Evolutionary conservation across 2,113 vertebrate species (phyloP).

Genomic region (Hippocampus barbouri): DNA sequence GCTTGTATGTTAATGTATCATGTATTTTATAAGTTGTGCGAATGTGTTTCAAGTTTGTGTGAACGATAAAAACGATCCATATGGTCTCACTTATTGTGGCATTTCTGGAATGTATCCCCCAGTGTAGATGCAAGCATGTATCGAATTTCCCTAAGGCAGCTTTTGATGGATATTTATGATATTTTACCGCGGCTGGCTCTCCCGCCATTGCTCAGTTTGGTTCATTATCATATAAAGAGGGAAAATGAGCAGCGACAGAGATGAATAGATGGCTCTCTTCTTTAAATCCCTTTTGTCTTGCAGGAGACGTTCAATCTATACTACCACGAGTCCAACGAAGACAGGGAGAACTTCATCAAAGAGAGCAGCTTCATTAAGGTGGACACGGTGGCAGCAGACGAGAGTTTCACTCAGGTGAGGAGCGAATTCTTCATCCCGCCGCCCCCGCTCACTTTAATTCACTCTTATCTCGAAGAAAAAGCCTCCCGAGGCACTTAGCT

Average conservation of each 20-base stretch:
- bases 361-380: slow-evolving; percentile 97
- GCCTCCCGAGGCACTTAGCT: slow-evolving; percentile 29
- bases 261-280: slow-evolving; percentile 36
- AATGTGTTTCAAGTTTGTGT: too few relatives aligned
- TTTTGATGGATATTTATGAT: slow-evolving; percentile 37
- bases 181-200: slow-evolving; percentile 28
- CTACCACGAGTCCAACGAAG: slow-evolving; percentile 93
- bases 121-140: not conserved
- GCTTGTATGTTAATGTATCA: too few relatives aligned
- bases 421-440: slow-evolving; percentile 36
- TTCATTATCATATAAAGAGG: slow-evolving; percentile 47
- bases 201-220: slow-evolving; percentile 15
- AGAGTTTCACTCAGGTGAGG: slow-evolving; percentile 92
- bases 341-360: slow-evolving; percentile 89
- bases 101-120: not conserved
- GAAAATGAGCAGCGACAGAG: slow-evolving; percentile 36
- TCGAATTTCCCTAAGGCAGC: not conserved
- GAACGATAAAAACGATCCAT: not conserved
- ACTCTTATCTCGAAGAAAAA: slow-evolving; percentile 38
- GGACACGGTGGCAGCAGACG: slow-evolving; percentile 94
- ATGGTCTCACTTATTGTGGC: not conserved
- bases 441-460: slow-evolving; percentile 44
- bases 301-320: slow-evolving; percentile 98
- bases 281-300: slow-evolving; percentile 24
- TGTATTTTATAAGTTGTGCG: too few relatives aligned